Evolutionary conservation across 2,888 invertebrate genomes (phyloP), one percentile per base, ranked within the genome.

Genomic region (Halocaridina rubra): DNA sequence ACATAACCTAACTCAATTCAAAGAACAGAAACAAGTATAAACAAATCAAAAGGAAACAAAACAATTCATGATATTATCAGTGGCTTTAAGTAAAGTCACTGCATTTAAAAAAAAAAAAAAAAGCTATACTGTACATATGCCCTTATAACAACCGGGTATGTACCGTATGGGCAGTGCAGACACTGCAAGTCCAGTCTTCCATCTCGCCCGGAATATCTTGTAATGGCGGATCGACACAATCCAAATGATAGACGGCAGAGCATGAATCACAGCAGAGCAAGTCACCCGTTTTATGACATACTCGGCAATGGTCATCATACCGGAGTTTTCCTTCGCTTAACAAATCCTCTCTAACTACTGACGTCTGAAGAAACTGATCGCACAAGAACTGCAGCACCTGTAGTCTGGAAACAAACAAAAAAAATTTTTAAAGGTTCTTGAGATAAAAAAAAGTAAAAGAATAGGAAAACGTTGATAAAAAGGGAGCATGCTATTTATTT

Each of bases 241-340:
- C 96, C 90, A 99, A 92, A 91, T 99, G 99, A 91, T 97, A 99
- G 27, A 98, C 98, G 32, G 99, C 99, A 24, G 99, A 97, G 90
- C 99, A 99, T 2, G 97, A 97, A 92, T 99, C 99, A 92, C 99
- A 99, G 91, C 98, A 98, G 13, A 99, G 92, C 75, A 99, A 92
- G 91, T 98, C 98, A 30, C 99, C 99, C 3, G 97, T 92, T 85
- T 97, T 94, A 91, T 97, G 97, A 90, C 98, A 98, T 30, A 96
- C 95, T 88, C 97, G 93, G 90, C 97, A 97, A 91, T 97, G 97
- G 91, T 97, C 97, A 91, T 97, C 97, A 91, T 97, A 97, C 90
- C 95, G 95, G 91, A 96, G 96, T 90, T 92, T 93, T 93, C 98
- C 98, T 94, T 98, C 98, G 92, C 96, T 97, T 77, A 96, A 93